Evolutionary conservation across 2,113 vertebrate genomes (phyloP).

Genomic region (Electrona antarctica): DNA sequence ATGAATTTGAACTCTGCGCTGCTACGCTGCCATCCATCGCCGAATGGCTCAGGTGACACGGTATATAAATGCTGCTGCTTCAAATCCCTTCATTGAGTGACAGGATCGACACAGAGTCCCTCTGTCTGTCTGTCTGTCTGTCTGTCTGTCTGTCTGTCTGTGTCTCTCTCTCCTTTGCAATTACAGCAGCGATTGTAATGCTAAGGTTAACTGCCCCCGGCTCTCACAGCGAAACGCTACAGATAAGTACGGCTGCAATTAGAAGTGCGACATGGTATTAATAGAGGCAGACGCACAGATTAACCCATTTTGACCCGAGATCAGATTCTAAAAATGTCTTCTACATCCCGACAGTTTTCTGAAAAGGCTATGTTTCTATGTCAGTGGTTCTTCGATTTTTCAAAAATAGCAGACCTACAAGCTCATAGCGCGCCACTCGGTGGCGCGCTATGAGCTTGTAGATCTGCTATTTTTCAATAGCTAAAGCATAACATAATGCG

Average conservation of each 20-base stretch:
- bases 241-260: not conserved
- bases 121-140: not conserved
- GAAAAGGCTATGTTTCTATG: too few species aligned
- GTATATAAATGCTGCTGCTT: not conserved
- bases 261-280: not conserved
- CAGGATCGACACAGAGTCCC: not conserved
- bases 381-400: too few species aligned
- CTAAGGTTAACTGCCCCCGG: too few species aligned
- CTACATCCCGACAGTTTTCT: too few species aligned
- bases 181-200: too few species aligned
- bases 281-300: conserved; percentile 33
- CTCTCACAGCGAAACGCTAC: not conserved
- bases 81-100: not conserved
- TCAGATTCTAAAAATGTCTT: too few species aligned
- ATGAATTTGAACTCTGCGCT: not conserved
- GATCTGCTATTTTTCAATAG: too few species aligned
- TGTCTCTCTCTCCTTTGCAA: not conserved
- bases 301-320: too few species aligned
- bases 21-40: not conserved
- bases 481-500: too few species aligned
- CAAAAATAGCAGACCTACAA: too few species aligned
- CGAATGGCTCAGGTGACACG: not conserved
- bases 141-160: not conserved
- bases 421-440: too few species aligned
- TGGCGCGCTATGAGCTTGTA: too few species aligned